Evolutionary conservation across 2,888 invertebrate genomes (phyloP).

Genomic region (Microctonus brassicae): DNA sequence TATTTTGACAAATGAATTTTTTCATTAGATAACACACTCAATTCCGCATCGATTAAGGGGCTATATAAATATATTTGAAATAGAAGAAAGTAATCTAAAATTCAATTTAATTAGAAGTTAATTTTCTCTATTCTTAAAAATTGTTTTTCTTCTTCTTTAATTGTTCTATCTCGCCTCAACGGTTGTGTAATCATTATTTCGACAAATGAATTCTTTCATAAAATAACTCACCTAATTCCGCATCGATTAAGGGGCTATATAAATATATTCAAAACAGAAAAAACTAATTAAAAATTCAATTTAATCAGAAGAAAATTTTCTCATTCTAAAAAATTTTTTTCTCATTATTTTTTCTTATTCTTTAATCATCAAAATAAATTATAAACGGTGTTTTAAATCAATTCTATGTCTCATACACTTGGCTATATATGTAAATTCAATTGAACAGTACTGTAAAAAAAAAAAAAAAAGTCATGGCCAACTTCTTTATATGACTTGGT

Average conservation of each 20-base stretch:
- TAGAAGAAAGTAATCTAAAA: background rate
- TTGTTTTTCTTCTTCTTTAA: too few species aligned
- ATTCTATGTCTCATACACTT: background rate
- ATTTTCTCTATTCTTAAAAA: too few species aligned
- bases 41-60: background rate
- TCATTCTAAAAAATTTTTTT: too few species aligned
- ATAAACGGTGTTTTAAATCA: background rate
- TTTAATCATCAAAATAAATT: background rate
- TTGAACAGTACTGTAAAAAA: background rate
- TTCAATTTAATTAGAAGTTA: background rate
- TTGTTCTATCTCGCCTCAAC: too few species aligned
- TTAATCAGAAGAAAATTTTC: too few species aligned
- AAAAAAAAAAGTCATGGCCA: constrained; percentile 34
- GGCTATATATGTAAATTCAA: background rate
- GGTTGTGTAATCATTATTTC: too few species aligned
- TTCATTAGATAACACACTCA: background rate
- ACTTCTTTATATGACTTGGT: constrained; percentile 18
- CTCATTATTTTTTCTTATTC: too few species aligned
- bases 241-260: too few species aligned
- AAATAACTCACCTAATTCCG: too few species aligned
- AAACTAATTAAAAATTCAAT: too few species aligned
- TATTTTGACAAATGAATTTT: background rate
- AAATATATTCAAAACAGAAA: too few species aligned
- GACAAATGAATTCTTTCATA: too few species aligned
- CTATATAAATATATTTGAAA: background rate